Conservation (phyloP, 2,888 invertebrate species). For the Atethmia centrago region DNA sequence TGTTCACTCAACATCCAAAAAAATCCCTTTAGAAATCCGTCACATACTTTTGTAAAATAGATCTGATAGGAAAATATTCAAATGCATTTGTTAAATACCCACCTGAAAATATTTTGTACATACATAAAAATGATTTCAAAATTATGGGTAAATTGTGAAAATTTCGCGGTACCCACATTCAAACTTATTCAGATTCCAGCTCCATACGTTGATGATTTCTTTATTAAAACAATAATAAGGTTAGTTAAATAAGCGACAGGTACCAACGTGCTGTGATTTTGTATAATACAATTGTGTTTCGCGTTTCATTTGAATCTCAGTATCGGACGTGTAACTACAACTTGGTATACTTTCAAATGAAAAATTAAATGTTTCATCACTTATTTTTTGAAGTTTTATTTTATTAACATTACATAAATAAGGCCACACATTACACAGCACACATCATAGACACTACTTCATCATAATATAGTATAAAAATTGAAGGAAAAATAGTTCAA, state of each 20-base stretch:
- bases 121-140: constrained; percentile 27
- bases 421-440: not conserved
- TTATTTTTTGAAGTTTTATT: constrained; percentile 72
- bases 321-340: constrained; percentile 88
- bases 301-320: constrained; percentile 90
- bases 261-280: constrained; percentile 75
- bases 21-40: not conserved
- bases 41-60: constrained; percentile 30
- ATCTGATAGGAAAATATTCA: constrained; percentile 15
- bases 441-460: not conserved
- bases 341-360: constrained; percentile 90
- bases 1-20: not conserved
- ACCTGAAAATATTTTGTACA: constrained; percentile 35
- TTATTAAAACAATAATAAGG: not conserved
- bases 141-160: not conserved
- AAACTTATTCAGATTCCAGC: not conserved
- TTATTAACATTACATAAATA: constrained; percentile 6
- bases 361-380: constrained; percentile 90
- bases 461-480: not conserved
- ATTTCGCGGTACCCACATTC: not conserved
- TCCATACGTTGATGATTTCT: not conserved
- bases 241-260: constrained; percentile 58
- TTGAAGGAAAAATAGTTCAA: no score
- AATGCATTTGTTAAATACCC: constrained; percentile 40
- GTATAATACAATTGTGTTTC: constrained; percentile 87